A percentile compares a stretch with the other conserved stretches of the same genome.
These are phyloP conservation scores for Drosophila stalkeri DNA, from an alignment of 2,888 invertebrate species.

Conservation along the genomic window DNA sequence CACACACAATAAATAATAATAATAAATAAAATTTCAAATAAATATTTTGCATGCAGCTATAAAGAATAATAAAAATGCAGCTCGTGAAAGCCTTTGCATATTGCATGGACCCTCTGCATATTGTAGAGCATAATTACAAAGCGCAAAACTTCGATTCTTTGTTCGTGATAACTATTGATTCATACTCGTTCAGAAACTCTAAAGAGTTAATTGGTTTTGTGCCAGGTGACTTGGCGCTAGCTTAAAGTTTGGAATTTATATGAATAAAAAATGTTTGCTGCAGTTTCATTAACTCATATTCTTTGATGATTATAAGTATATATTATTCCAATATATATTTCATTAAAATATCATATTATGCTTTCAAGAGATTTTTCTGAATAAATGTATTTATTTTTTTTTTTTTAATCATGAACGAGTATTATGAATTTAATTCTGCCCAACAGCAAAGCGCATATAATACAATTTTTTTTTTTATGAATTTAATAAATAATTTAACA, in stretches of 20 bases:
- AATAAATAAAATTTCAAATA: background rate
- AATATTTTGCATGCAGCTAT: background rate
- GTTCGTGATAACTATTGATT: slow-evolving; percentile 11
- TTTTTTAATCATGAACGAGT: background rate
- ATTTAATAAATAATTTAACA: slow-evolving; percentile 72
- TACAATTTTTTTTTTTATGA: slow-evolving; percentile 42
- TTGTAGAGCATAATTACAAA: slow-evolving; percentile 24
- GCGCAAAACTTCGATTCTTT: slow-evolving; percentile 18
- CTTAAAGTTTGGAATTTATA: background rate
- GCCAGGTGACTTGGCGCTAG: background rate
- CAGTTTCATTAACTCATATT: background rate
- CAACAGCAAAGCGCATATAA: too few relatives aligned
- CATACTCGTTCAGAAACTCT: background rate
- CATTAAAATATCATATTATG: too few relatives aligned
- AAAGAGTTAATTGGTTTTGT: background rate
- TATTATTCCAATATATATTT: too few relatives aligned
- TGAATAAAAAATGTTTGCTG: too few relatives aligned
- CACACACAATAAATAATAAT: slow-evolving; percentile 12
- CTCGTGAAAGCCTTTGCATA: background rate
- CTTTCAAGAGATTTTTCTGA: background rate
- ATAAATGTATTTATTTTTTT: background rate
- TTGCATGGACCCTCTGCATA: background rate
- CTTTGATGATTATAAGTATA: too few relatives aligned
- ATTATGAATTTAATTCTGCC: background rate
- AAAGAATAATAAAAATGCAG: background rate